phyloP scores from a whole-genome alignment of 2,797 vertebrate genomes.

The Chelon labrosus region DNA sequence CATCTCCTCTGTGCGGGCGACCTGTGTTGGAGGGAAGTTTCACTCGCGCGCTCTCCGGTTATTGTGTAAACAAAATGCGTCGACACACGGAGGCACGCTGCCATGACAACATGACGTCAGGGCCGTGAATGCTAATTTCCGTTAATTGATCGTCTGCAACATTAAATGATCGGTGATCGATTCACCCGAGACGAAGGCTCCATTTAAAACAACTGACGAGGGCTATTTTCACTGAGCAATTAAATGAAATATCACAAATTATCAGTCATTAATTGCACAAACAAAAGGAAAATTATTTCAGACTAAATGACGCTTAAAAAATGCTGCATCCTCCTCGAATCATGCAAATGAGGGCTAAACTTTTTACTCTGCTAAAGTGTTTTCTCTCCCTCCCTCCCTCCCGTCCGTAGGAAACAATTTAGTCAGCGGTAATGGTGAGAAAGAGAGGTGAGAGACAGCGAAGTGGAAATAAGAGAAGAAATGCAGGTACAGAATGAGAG shows the following conservation, averaged over 20 bases:
- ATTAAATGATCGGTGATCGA: slow-evolving; percentile 46
- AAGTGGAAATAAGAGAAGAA: slow-evolving; percentile 1
- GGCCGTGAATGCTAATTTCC: slow-evolving; percentile 21
- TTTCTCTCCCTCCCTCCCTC: neutral
- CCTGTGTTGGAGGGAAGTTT: slow-evolving; percentile 37
- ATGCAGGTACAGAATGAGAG: neutral
- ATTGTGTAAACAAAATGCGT: slow-evolving; percentile 19
- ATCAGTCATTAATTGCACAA: slow-evolving; percentile 26
- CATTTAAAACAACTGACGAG: slow-evolving; percentile 15
- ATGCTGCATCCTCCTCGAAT: neutral
- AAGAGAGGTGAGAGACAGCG: slow-evolving; percentile 10
- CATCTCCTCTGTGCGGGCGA: slow-evolving; percentile 32
- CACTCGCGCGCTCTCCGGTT: slow-evolving; percentile 13
- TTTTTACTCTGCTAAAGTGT: neutral
- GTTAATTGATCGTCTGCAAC: slow-evolving; percentile 24
- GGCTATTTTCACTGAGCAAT: slow-evolving; percentile 18
- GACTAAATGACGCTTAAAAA: slow-evolving; percentile 31
- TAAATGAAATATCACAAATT: slow-evolving; percentile 38
- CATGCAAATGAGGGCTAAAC: slow-evolving; percentile 11
- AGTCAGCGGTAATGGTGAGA: slow-evolving; percentile 6
- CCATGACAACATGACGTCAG: slow-evolving; percentile 19
- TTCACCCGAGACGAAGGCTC: slow-evolving; percentile 30
- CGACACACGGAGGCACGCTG: neutral
- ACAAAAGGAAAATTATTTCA: slow-evolving; percentile 14
- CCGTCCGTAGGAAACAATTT: neutral